phyloP scores from a whole-genome alignment of 35 echinoderm and acorn worm genomes.

The Patiria miniata region DNA sequence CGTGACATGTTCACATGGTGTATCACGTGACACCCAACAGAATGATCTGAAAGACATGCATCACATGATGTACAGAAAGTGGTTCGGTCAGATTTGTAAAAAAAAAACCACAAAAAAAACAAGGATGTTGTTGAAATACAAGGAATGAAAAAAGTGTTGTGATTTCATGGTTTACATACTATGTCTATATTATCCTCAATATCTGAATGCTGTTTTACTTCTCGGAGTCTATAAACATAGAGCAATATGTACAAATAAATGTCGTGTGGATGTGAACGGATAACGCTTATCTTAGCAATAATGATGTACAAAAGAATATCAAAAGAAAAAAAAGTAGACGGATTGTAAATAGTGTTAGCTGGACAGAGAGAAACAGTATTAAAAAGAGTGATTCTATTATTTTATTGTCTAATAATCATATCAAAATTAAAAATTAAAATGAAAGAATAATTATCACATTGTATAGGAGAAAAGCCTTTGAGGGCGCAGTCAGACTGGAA shows the following conservation, averaged over 20 bases:
- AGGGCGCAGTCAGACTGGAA: too few species aligned
- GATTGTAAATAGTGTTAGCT: background rate
- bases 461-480: too few species aligned
- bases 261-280: background rate
- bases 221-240: background rate
- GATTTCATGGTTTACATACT: too few species aligned
- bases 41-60: too few species aligned
- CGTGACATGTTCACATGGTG: too few species aligned
- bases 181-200: background rate
- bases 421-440: background rate
- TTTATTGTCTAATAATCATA: background rate
- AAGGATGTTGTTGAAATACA: too few species aligned
- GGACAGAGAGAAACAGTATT: conserved; percentile 9
- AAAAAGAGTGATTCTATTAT: conserved; percentile 1
- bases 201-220: background rate
- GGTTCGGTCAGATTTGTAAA: too few species aligned
- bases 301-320: background rate
- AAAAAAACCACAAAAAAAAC: too few species aligned
- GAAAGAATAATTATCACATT: background rate
- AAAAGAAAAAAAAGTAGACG: background rate
- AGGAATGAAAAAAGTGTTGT: too few species aligned
- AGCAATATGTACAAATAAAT: conserved; percentile 29
- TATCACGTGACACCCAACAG: too few species aligned
- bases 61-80: too few species aligned
- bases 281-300: conserved; percentile 11